A percentile compares a stretch with the other conserved stretches of the same genome.
Conservation (phyloP, 2,113 vertebrate species). For the Peromyscus polionotus region DNA sequence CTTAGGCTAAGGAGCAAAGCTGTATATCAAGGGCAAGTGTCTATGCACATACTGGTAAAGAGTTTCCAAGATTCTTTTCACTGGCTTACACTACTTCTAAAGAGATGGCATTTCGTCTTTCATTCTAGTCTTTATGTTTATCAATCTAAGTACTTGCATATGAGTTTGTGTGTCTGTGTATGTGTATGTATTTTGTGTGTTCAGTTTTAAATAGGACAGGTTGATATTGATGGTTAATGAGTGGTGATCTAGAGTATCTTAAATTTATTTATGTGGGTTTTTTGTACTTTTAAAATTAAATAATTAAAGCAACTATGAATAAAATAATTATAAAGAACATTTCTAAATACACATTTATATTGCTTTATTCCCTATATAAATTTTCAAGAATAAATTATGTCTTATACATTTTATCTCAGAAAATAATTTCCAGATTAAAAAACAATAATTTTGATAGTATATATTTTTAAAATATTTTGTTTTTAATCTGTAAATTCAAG, state of each 20-base stretch:
- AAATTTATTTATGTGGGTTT: background rate
- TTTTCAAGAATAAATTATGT: constrained; percentile 6
- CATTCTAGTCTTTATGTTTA: background rate
- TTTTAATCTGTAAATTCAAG: background rate
- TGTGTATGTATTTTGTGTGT: background rate
- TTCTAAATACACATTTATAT: background rate
- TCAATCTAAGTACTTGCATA: background rate
- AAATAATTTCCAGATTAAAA: constrained; percentile 42
- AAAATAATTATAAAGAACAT: background rate
- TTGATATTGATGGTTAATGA: background rate
- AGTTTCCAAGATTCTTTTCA: background rate
- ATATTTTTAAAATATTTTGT: background rate
- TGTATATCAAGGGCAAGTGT: background rate
- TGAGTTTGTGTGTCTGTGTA: background rate
- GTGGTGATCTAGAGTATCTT: background rate
- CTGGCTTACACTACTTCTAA: background rate
- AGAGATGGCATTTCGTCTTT: background rate
- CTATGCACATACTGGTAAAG: background rate
- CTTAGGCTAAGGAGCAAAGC: background rate
- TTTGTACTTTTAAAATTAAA: background rate
- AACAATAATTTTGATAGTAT: background rate
- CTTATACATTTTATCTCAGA: background rate
- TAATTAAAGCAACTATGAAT: background rate
- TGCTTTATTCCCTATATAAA: background rate
- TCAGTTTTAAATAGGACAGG: background rate